A percentile compares a stretch with the other conserved stretches of the same genome.
These are phyloP conservation scores for Cepaea hortensis DNA, from an alignment of 2,888 invertebrate species.

Conservation along the genomic window DNA sequence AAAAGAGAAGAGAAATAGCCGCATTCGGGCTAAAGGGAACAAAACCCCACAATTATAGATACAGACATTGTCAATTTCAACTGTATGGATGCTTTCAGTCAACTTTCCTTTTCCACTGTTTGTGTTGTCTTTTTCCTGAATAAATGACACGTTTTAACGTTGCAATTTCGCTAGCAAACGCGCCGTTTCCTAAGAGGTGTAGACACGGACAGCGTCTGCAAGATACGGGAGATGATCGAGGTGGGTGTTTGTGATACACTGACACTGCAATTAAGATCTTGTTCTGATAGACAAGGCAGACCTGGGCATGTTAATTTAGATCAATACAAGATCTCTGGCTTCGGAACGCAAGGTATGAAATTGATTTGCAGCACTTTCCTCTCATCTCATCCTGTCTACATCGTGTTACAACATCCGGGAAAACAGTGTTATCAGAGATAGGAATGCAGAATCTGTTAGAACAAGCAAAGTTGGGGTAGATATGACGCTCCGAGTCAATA, in stretches of 20 bases:
- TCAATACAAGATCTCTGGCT: slow-evolving; percentile 8
- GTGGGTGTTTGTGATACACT: neutral
- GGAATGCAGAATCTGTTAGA: neutral
- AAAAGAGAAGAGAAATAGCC: too few relatives aligned
- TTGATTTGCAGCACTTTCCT: neutral
- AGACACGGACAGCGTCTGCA: neutral
- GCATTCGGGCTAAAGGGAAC: too few relatives aligned
- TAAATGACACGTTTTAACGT: neutral
- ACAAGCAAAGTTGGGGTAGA: neutral
- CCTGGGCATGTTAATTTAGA: slow-evolving; percentile 33
- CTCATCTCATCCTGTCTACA: too few relatives aligned
- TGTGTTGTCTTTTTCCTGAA: neutral
- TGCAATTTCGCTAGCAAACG: neutral
- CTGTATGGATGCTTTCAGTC: too few relatives aligned
- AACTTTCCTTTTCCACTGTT: neutral
- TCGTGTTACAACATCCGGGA: too few relatives aligned
- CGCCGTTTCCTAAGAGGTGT: neutral
- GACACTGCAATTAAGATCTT: slow-evolving; percentile 33
- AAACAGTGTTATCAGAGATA: too few relatives aligned
- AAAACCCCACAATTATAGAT: neutral
- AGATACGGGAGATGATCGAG: neutral
- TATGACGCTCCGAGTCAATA: neutral
- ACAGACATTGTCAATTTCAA: neutral
- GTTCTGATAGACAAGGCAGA: neutral
- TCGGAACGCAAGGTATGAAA: slow-evolving; percentile 6